Percentiles rank a stretch among this genome's conserved stretches.
phyloP scores from a whole-genome alignment of 2,797 vertebrate species.

The Rhinichthys osculus region DNA sequence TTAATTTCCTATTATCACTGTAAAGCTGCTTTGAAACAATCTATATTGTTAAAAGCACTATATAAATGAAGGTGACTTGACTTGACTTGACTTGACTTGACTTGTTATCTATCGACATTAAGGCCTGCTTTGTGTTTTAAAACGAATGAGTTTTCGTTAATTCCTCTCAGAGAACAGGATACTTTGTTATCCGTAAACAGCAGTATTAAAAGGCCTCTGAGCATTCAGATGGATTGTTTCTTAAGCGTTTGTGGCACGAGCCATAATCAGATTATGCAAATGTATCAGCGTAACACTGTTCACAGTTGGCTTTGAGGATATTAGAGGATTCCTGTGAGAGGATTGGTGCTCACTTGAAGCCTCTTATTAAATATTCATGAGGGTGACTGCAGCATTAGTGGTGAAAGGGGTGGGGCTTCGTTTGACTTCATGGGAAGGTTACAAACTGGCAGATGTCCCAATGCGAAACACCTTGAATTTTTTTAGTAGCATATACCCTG shows the following conservation, averaged over 20 bases:
- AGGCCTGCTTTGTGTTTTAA: background rate
- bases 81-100: too few relatives aligned
- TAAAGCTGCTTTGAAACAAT: too few relatives aligned
- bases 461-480: background rate
- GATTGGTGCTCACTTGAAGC: slow-evolving; percentile 70
- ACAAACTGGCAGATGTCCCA: slow-evolving; percentile 8
- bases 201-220: slow-evolving; percentile 61
- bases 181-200: slow-evolving; percentile 68
- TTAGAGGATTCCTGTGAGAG: slow-evolving; percentile 64
- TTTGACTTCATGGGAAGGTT: too few relatives aligned
- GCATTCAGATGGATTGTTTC: slow-evolving; percentile 66
- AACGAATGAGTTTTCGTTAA: background rate
- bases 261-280: slow-evolving; percentile 89
- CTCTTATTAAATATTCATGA: slow-evolving; percentile 72
- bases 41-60: too few relatives aligned
- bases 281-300: slow-evolving; percentile 69
- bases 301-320: slow-evolving; percentile 73
- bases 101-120: background rate
- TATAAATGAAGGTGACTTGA: too few relatives aligned
- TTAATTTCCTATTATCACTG: too few relatives aligned
- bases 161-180: slow-evolving; percentile 32
- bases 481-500: background rate
- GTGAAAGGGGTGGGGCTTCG: slow-evolving; percentile 45
- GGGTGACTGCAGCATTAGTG: slow-evolving; percentile 65
- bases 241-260: slow-evolving; percentile 70